These are phyloP conservation scores for Labeo rohita DNA, from an alignment of 2,113 vertebrate genomes.

Conservation along the genomic window DNA sequence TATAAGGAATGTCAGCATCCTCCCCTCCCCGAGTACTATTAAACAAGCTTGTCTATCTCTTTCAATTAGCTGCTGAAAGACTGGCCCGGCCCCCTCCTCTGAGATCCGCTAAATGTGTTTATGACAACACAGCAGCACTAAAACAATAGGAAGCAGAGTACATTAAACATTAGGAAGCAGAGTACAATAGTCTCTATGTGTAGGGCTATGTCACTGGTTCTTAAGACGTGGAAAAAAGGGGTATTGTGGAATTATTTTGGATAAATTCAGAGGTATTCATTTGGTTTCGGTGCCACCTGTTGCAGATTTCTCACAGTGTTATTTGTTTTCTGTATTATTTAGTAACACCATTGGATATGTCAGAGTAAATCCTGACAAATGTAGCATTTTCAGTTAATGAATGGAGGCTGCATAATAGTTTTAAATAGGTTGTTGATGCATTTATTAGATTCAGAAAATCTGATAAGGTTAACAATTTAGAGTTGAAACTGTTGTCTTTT, in stretches of 20 bases:
- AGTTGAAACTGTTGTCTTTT: too few species aligned
- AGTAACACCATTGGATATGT: too few species aligned
- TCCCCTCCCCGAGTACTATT: constrained; percentile 40
- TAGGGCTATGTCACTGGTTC: not conserved
- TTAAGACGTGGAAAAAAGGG: not conserved
- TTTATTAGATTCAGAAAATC: too few species aligned
- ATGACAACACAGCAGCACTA: constrained; percentile 54
- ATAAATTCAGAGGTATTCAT: too few species aligned
- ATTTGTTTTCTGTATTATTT: too few species aligned
- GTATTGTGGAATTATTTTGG: not conserved
- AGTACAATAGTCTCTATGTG: constrained; percentile 2
- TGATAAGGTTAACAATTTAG: too few species aligned
- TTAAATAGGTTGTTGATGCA: too few species aligned
- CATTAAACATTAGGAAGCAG: constrained; percentile 34
- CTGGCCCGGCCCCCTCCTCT: constrained; percentile 20
- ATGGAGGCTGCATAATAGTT: not conserved
- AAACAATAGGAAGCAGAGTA: constrained; percentile 30
- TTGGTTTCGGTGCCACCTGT: too few species aligned
- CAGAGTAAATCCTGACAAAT: not conserved
- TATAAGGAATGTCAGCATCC: constrained; percentile 58
- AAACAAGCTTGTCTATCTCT: constrained; percentile 54
- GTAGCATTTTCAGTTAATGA: not conserved
- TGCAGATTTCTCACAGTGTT: too few species aligned
- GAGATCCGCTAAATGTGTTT: constrained; percentile 43
- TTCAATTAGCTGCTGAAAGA: constrained; percentile 54